Evolutionary conservation across 2,113 vertebrate genomes (phyloP), one percentile per base, ranked within the genome.

Genomic region (Misgurnus mizolepis): DNA sequence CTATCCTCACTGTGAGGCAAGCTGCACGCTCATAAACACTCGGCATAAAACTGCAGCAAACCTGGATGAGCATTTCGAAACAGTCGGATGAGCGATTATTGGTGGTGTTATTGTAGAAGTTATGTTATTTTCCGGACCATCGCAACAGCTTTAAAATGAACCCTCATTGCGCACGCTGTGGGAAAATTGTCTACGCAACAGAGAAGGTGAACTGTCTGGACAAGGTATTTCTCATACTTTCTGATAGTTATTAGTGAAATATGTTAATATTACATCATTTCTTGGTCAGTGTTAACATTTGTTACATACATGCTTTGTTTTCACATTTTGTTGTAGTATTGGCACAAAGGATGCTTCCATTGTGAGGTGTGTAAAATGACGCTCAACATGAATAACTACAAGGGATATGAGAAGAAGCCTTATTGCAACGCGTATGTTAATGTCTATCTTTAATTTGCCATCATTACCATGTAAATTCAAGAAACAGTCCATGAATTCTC

Each of bases 281-380:
- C 14, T 71, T 14, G 7, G 5, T 45, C 12, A 4, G 15, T 55
- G 55, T 34, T 6, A 68, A 15, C 6, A 41, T 4, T 45, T 17
- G 39, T 43, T 47, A 40, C 17, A 40, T 65, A 8, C 15, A 41
- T 9, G 61, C 6, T 67, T 3, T 5, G 64, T 80, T 81, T 62
- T 3, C 69, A 87, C 80, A 17, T 83, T 86, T 87, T 87, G 5
- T 88, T 87, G 6, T 88, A 99, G 97, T 97, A 95, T 89, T 99
- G 97, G 97, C 97, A 99, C 92, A 99, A 98, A 94, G 96, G 96
- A 93, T 99, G 97, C 90, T 99, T 99, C 93, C 96, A 97, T 90
- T 98, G 97, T 55, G 97, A 98, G 85, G 95, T 98, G 84, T 99
- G 97, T 88, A 98, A 96, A 93, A 99, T 98, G 97, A 96, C 97